Conservation (phyloP, 2,113 vertebrate genomes). For the Amblyornis subalaris region DNA sequence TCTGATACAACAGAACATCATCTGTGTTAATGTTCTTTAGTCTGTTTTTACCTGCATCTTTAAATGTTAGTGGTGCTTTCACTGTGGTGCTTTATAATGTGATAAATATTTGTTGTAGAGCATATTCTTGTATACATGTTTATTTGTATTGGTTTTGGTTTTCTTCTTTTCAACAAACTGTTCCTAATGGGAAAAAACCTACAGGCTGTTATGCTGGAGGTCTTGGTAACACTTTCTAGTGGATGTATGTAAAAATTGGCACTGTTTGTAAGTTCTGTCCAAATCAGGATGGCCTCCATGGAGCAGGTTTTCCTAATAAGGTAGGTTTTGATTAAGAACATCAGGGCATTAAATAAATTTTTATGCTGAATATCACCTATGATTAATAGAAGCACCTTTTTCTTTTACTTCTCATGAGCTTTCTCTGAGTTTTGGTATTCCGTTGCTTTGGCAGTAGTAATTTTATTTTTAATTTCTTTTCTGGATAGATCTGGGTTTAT, state of each 20-base stretch:
- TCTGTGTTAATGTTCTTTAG: neutral
- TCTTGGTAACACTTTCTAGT: neutral
- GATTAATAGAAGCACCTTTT: neutral
- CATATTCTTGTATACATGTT: neutral
- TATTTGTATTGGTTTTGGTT: neutral
- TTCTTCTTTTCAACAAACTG: neutral
- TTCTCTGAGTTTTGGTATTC: neutral
- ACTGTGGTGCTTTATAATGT: slow-evolving; percentile 52
- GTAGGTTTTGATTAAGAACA: slow-evolving; percentile 36
- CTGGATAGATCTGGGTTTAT: neutral
- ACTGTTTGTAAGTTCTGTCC: neutral
- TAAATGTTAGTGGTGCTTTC: neutral
- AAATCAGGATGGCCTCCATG: neutral
- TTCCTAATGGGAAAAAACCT: neutral
- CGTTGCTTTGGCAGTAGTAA: neutral
- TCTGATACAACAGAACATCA: neutral
- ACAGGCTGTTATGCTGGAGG: neutral
- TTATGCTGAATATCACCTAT: neutral
- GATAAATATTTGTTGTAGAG: neutral
- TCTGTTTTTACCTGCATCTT: neutral
- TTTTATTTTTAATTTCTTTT: neutral
- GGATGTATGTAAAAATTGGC: neutral
- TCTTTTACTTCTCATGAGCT: neutral
- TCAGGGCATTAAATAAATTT: neutral
- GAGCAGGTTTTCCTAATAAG: slow-evolving; percentile 24